A percentile compares a stretch with the other conserved stretches of the same genome.
Conservation (phyloP, 2,888 invertebrate genomes). For the Epistrophe grossulariae region DNA sequence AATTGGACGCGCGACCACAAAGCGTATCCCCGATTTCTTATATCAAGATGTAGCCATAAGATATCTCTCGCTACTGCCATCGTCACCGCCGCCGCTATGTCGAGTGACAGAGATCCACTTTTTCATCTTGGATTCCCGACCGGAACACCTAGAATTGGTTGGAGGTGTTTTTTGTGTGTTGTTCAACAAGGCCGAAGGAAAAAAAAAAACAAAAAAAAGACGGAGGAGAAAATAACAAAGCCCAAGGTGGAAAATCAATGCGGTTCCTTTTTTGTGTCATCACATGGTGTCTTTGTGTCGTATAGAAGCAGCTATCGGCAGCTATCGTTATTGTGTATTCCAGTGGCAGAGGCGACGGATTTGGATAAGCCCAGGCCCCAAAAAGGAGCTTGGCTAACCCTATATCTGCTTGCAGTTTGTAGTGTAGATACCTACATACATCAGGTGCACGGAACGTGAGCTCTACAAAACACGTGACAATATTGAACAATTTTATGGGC, state of each 20-base stretch:
- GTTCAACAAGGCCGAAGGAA: slow-evolving; percentile 21
- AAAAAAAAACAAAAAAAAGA: slow-evolving; percentile 2
- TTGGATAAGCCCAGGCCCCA: slow-evolving; percentile 65
- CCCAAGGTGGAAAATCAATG: slow-evolving; percentile 72
- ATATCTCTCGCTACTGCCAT: slow-evolving; percentile 36
- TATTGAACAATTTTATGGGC: slow-evolving; percentile 73
- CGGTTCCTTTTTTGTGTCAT: slow-evolving; percentile 72
- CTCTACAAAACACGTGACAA: slow-evolving; percentile 68
- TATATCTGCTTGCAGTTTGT: background rate
- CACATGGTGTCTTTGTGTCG: slow-evolving; percentile 21
- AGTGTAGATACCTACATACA: background rate
- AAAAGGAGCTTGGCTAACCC: slow-evolving; percentile 59
- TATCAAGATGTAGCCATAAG: slow-evolving; percentile 70
- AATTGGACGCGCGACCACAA: slow-evolving; percentile 69
- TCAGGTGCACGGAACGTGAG: slow-evolving; percentile 58
- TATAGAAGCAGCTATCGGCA: slow-evolving; percentile 10
- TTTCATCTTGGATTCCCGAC: slow-evolving; percentile 69
- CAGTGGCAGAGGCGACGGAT: slow-evolving; percentile 53
- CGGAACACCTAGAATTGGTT: slow-evolving; percentile 66
- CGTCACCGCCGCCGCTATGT: background rate
- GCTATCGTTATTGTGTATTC: slow-evolving; percentile 51
- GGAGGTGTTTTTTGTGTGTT: slow-evolving; percentile 45
- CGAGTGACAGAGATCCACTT: slow-evolving; percentile 70
- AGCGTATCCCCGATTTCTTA: slow-evolving; percentile 66
- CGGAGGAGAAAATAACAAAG: slow-evolving; percentile 52